Evolutionary conservation across 2,888 invertebrate species (phyloP).

Genomic region (Tridacna gigas): DNA sequence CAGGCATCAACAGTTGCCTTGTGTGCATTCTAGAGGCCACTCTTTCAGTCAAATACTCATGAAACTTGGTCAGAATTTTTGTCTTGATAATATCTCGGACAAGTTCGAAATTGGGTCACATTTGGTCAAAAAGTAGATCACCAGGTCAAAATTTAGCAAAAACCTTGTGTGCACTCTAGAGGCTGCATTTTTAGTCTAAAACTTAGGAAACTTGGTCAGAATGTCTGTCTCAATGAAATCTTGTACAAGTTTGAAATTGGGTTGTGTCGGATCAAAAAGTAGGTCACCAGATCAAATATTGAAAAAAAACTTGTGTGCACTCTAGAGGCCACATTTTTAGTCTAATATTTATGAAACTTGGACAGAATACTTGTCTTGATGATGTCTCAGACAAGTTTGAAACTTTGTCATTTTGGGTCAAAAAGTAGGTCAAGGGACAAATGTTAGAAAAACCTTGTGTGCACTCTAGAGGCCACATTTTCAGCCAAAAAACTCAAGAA

Average conservation of each 20-base stretch:
- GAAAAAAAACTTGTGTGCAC: background rate
- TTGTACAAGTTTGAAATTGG: background rate
- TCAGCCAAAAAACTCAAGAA: too few species aligned
- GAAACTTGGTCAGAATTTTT: background rate
- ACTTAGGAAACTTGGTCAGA: background rate
- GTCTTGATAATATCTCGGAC: background rate
- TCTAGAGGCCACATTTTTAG: background rate
- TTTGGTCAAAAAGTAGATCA: background rate
- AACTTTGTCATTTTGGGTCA: background rate
- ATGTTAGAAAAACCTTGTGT: too few species aligned
- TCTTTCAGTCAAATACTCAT: background rate
- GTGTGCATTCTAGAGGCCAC: background rate
- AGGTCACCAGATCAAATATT: background rate
- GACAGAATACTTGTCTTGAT: background rate
- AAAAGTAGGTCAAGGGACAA: too few species aligned
- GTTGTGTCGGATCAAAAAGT: too few species aligned
- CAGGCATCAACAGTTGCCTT: background rate
- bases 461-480: too few species aligned
- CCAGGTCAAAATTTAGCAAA: background rate
- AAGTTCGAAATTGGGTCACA: too few species aligned
- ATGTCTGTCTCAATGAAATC: background rate
- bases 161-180: background rate
- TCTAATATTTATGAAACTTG: background rate
- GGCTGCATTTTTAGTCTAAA: background rate
- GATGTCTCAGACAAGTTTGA: background rate